Evolutionary conservation across 1,140 invertebrate genomes (phyloP).

Genomic region (Conus betulinus): DNA sequence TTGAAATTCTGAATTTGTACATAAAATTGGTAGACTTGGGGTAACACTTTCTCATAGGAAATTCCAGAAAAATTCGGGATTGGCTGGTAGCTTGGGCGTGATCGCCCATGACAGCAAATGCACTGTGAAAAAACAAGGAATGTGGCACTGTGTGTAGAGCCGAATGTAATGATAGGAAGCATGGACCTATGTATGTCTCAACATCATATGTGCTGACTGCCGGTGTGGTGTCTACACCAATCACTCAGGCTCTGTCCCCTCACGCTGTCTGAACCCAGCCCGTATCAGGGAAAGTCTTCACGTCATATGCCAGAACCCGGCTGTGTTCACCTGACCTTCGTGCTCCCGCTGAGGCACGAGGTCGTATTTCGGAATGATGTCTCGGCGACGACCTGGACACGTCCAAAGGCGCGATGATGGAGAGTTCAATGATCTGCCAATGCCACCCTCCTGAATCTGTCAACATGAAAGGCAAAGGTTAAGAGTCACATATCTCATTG

Average conservation of each 20-base stretch:
- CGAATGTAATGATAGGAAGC: no score
- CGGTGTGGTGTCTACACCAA: neutral
- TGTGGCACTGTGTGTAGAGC: no score
- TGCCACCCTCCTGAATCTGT: slow-evolving; percentile 79
- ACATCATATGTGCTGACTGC: neutral
- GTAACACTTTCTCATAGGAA: no score
- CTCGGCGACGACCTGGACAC: slow-evolving; percentile 72
- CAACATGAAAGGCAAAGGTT: neutral
- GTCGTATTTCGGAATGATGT: slow-evolving; percentile 85
- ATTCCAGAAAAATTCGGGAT: no score
- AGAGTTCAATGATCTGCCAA: slow-evolving; percentile 91
- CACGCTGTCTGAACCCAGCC: no score
- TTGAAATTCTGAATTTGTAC: no score
- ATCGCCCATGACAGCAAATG: no score
- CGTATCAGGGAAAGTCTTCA: no score
- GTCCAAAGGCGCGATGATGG: slow-evolving; percentile 79
- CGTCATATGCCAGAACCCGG: neutral
- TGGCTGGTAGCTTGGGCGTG: no score
- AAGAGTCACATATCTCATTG: no score
- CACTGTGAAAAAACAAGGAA: no score
- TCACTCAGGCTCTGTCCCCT: neutral
- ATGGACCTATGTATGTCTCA: neutral
- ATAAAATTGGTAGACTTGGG: no score
- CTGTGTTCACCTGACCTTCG: slow-evolving; percentile 78
- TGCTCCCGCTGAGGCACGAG: slow-evolving; percentile 96